These are phyloP conservation scores for Ptychadena robeensis DNA, from an alignment of 2,797 vertebrate genomes.

Conservation along the genomic window DNA sequence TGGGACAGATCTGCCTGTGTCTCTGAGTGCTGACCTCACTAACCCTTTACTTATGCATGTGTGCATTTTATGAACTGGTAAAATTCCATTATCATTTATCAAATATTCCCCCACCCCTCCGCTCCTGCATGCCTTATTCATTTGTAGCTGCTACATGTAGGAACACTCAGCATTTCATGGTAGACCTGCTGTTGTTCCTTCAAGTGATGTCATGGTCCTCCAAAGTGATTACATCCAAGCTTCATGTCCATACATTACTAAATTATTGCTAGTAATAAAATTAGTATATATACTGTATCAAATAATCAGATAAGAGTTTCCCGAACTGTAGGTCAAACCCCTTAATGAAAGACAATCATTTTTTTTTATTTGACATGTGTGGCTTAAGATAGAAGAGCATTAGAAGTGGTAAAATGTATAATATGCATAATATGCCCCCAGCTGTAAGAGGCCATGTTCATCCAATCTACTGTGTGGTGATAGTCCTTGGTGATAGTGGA, in stretches of 20 bases:
- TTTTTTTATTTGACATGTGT: too few species aligned
- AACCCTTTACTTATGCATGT: constrained; percentile 46
- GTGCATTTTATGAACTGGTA: constrained; percentile 29
- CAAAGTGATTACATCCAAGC: neutral
- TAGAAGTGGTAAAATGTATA: too few species aligned
- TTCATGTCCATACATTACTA: neutral
- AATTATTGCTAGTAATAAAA: neutral
- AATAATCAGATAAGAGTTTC: too few species aligned
- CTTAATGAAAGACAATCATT: too few species aligned
- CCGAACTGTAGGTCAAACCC: too few species aligned
- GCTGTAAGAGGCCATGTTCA: too few species aligned
- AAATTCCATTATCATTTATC: constrained; percentile 41
- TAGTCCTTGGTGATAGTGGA: too few species aligned
- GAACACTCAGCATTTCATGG: neutral
- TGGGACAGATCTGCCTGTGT: constrained; percentile 17
- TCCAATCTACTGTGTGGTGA: too few species aligned
- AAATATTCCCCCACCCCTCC: constrained; percentile 11
- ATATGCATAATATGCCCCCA: too few species aligned
- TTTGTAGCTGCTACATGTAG: neutral
- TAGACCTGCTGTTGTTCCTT: neutral
- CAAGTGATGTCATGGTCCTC: neutral
- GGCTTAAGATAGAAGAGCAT: too few species aligned
- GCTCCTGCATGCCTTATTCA: neutral
- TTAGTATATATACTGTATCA: neutral
- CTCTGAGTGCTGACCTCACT: neutral